Base-by-base conservation (phyloP, 2,888 invertebrate genomes). In the Tipula vernalis region DNA sequence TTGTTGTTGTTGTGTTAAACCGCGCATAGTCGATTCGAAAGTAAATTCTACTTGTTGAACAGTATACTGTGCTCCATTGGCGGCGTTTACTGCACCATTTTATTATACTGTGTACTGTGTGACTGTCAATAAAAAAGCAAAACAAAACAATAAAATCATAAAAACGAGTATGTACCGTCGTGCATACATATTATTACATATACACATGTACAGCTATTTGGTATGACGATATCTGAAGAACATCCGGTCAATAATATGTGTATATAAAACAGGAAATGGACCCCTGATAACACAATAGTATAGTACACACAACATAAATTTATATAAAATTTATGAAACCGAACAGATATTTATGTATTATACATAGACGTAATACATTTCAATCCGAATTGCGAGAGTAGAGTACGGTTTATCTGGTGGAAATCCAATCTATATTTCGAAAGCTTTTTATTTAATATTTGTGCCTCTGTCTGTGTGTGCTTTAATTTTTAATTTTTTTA, bases 231-330 rank as follows among this genome's bases (percentile, higher is more conserved):
- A 71, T 71, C 71, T 71, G 71, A 71, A 84, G 84, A 39, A 84
- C 84, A 84, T 84, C 84, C 84, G 84, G 84, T 84, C 84, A 84
- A 36, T 84, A 71, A 71, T 71, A 71, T 71, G 71, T 84, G 84
- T 84, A 42, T 42, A 85, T 42, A 85, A 39, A 85, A 85, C 85
- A 39, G 85, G 85, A 85, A 42, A 85, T 42, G 42, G 85, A 85
- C 39, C 85, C 41, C 44, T 85, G 85, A 85, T 85, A 85, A 85
- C 85, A 85, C 85, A 85, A 85, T 84, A 84, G 84, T 84, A 28
- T 71, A 71, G 71, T 71, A 71, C 71, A 71, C 28, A 71, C 71
- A 71, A 71, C 71, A 71, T 71, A 28, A 71, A 15, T 57, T 10
- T 51, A n/a, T 51, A 10, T 51, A 2, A 28, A 28, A 28, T 28